Base-by-base conservation (phyloP, 2,888 invertebrate species). In the Eubasilissa splendida region DNA sequence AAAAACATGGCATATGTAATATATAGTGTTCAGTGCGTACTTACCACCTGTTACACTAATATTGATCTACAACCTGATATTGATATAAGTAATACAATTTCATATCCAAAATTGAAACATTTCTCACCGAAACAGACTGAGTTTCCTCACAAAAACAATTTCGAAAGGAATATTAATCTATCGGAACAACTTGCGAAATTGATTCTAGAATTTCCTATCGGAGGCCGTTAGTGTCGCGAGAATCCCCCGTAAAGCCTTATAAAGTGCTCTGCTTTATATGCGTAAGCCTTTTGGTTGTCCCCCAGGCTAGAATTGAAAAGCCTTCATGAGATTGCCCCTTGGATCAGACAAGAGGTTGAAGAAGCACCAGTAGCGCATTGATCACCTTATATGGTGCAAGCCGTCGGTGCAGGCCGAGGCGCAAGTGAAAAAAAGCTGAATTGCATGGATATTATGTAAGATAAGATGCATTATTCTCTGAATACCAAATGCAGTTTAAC, bases 251-350 rank as follows among this genome's bases (percentile, higher is more conserved):
- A 63, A 63, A 63, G 31, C 33, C 63, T 42, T 63, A 63, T 63
- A 33, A 33, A 63, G 63, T 63, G 63, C 63, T 63, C 63, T 31
- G 33, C 31, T 63, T 63, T 63, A 33, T 63, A 63, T 42, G 63
- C 42, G 63, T 63, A 31, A 33, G 31, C 33, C 63, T 63, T 63
- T 63, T 63, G 12, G 63, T 63, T 31, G 33, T 12, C 11, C 63
- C 63, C 63, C 63, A 11, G 11, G 60, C 42, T 42, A 42, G 42
- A 42, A 42, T 42, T 42, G 42, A 4, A 63, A 63, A 33, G 63
- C 63, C 12, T 63, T 42, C 63, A 31, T 4, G 63, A 63, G 63
- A 63, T 33, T 5, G 31, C 33, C 63, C 63, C 31, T 63, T 22
- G 14, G 42, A 42, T 63, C 63, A 12, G 63, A 63, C 31, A 11